Evolutionary conservation across 2,888 invertebrate species (phyloP).

Genomic region (Holacanthella duospinosa): DNA sequence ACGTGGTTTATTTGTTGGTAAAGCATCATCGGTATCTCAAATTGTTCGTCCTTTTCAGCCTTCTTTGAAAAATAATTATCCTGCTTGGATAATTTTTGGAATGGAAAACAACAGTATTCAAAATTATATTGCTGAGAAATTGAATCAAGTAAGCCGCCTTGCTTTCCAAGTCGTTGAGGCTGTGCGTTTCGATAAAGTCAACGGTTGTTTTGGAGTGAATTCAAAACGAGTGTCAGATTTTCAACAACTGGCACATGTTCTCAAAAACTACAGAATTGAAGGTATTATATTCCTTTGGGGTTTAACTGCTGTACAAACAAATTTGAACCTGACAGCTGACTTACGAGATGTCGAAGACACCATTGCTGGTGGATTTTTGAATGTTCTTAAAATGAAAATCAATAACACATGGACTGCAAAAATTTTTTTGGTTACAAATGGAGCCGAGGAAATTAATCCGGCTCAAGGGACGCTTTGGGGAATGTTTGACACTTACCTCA

Average conservation of each 20-base stretch:
- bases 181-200: not conserved
- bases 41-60: not conserved
- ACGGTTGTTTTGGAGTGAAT: not conserved
- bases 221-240: not conserved
- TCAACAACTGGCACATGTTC: not conserved
- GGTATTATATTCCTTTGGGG: not conserved
- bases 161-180: not conserved
- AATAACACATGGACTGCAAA: not conserved
- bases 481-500: not conserved
- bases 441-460: conserved; percentile 2
- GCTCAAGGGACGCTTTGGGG: not conserved
- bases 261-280: not conserved
- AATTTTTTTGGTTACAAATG: not conserved
- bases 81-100: not conserved
- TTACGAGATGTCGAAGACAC: not conserved
- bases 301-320: not conserved
- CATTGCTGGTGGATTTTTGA: not conserved
- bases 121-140: not conserved
- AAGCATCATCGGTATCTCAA: not conserved
- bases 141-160: not conserved
- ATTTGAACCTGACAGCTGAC: not conserved
- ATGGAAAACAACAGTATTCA: not conserved
- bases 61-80: not conserved
- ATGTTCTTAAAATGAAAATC: not conserved
- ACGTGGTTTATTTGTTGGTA: not conserved